Conservation (phyloP, 2,888 invertebrate genomes). For the Gnatocerus cornutus region DNA sequence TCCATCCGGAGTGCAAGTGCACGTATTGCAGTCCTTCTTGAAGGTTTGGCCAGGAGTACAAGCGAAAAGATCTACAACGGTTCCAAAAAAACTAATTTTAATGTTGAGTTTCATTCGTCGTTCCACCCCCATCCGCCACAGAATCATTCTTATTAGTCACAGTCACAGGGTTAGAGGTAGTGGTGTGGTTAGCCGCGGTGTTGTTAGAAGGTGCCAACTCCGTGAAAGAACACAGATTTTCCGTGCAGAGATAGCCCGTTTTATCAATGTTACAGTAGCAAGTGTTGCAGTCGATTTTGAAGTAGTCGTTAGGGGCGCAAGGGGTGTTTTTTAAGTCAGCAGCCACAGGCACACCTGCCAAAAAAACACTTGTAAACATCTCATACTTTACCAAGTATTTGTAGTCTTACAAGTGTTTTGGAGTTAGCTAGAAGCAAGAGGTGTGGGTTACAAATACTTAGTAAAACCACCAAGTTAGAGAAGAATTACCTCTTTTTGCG, state of each 20-base stretch:
- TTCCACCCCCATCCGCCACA: neutral
- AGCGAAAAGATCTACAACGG: conserved; percentile 53
- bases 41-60: conserved; percentile 65
- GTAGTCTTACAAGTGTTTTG: conserved; percentile 45
- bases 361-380: conserved; percentile 49
- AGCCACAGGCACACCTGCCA: conserved; percentile 59
- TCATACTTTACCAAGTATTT: conserved; percentile 36
- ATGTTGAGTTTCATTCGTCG: neutral
- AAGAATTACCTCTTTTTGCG: conserved; percentile 62
- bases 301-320: conserved; percentile 74
- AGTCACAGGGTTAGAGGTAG: neutral
- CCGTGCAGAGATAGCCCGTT: conserved; percentile 73
- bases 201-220: conserved; percentile 10
- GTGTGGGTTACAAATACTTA: conserved; percentile 56
- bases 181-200: neutral
- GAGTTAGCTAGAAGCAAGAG: conserved; percentile 25
- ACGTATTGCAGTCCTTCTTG: conserved; percentile 71
- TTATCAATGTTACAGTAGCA: conserved; percentile 76
- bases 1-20: conserved; percentile 72
- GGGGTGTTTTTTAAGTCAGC: conserved; percentile 66
- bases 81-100: neutral
- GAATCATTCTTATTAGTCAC: neutral
- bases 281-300: conserved; percentile 75
- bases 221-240: conserved; percentile 68
- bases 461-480: conserved; percentile 3